Percentiles rank a stretch among this genome's conserved stretches.
Evolutionary conservation across 2,113 vertebrate genomes (phyloP).

Genomic region (Vidua macroura): DNA sequence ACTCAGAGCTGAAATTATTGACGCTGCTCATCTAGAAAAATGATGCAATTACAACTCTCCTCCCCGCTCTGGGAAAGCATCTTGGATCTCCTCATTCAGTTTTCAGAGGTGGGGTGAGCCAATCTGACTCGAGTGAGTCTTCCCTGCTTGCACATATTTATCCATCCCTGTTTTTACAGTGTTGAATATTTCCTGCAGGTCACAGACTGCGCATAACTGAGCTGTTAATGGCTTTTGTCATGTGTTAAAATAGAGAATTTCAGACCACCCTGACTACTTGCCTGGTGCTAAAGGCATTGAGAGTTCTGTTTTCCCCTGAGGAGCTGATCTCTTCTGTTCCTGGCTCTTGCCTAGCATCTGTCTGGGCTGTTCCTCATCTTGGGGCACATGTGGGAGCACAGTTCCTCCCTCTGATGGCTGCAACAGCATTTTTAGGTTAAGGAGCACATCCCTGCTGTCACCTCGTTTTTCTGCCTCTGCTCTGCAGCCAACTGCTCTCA

Average conservation of each 20-base stretch:
- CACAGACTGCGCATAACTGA: background rate
- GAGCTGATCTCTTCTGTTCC: background rate
- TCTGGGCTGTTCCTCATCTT: background rate
- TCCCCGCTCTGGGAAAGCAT: background rate
- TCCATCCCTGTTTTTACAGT: background rate
- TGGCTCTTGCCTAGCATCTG: background rate
- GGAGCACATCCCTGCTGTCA: background rate
- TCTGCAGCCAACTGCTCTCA: background rate
- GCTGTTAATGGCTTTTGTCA: background rate
- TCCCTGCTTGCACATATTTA: background rate
- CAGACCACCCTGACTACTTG: background rate
- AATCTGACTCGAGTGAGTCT: background rate
- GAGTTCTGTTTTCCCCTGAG: background rate
- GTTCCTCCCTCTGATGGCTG: background rate
- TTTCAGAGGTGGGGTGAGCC: background rate
- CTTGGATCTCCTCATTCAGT: background rate
- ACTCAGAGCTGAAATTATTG: background rate
- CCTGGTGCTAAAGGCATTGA: background rate
- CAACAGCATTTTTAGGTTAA: background rate
- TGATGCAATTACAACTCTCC: conserved; percentile 2
- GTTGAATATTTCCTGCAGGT: background rate
- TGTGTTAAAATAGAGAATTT: background rate
- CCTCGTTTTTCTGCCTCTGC: background rate
- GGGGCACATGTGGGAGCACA: background rate
- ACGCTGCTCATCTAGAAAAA: background rate